Conservation (phyloP, 2,888 invertebrate genomes). For the Hypolimnas misippus region DNA sequence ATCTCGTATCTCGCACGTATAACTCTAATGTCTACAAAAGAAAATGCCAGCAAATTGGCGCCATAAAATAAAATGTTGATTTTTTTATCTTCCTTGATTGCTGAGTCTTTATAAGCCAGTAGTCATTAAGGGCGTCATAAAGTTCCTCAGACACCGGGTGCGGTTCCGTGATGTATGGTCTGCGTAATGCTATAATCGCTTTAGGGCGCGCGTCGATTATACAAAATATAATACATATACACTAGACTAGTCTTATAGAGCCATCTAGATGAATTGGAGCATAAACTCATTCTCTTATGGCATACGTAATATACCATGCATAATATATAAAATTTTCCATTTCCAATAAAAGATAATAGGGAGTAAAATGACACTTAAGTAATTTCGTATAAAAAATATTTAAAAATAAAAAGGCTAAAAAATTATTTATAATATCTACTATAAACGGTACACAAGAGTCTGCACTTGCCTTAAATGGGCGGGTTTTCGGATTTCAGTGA, state of each 20-base stretch:
- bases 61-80: neutral
- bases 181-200: neutral
- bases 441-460: neutral
- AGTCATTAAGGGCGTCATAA: conserved; percentile 6
- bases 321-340: no score
- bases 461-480: neutral
- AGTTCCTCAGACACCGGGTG: conserved; percentile 8
- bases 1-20: no score
- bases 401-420: neutral
- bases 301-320: no score
- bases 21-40: neutral
- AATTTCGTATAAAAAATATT: no score
- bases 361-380: no score
- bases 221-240: neutral
- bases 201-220: neutral
- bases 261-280: no score
- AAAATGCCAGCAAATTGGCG: neutral
- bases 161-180: neutral
- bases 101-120: neutral
- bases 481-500: neutral
- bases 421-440: neutral
- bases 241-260: no score
- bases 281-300: no score
- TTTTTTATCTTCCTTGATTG: neutral
- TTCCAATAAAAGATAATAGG: no score